Conservation (phyloP, 1,140 invertebrate species). For the Lethrus apterus region DNA sequence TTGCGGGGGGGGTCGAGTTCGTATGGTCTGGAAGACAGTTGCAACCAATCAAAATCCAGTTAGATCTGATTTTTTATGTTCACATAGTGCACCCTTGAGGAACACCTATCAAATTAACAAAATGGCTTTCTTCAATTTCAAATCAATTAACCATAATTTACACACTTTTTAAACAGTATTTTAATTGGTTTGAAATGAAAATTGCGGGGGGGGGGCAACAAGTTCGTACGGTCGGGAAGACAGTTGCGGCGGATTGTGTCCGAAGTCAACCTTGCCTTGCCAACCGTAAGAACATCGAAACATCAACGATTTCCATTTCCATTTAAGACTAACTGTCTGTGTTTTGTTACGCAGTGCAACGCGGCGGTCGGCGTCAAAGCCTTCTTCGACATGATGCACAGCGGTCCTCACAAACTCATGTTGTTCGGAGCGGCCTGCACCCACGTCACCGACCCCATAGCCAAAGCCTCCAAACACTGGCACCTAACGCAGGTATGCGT, state of each 20-base stretch:
- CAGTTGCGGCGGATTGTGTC: conserved; percentile 57
- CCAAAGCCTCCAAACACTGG: conserved; percentile 96
- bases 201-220: neutral
- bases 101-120: no score
- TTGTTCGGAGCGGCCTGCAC: conserved; percentile 95
- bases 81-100: no score
- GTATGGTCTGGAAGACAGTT: no score
- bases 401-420: conserved; percentile 83
- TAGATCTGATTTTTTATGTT: no score
- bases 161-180: no score
- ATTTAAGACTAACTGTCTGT: no score
- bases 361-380: conserved; percentile 96
- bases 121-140: no score
- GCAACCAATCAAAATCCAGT: no score
- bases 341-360: conserved; percentile 96
- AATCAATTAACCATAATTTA: no score
- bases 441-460: conserved; percentile 94
- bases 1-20: no score
- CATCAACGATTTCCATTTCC: conserved; percentile 2
- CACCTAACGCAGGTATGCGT: conserved; percentile 77
- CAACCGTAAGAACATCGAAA: conserved; percentile 33
- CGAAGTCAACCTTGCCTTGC: conserved; percentile 51
- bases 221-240: conserved; percentile 48
- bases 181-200: neutral
- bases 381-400: conserved; percentile 98